phyloP scores from a whole-genome alignment of 2,888 invertebrate species.

The Ethmia dodecea region DNA sequence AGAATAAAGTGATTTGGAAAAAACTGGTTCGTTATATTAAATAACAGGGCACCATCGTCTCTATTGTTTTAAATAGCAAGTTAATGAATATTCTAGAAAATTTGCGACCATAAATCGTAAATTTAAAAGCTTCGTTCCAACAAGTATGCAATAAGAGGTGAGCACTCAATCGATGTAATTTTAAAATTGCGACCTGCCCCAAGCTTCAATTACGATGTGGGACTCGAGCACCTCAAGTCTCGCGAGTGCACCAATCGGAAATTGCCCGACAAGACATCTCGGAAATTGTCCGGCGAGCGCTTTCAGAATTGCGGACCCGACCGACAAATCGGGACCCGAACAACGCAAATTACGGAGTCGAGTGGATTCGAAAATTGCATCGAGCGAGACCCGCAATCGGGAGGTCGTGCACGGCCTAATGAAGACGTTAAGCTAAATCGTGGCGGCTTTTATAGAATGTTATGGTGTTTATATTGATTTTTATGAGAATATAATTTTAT shows the following conservation, averaged over 20 bases:
- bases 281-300: constrained; percentile 56
- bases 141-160: constrained; percentile 43
- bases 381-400: constrained; percentile 45
- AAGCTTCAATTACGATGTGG: constrained; percentile 59
- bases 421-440: constrained; percentile 70
- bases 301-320: constrained; percentile 51
- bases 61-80: constrained; percentile 50
- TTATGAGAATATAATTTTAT: constrained; percentile 65
- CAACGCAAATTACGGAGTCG: constrained; percentile 63
- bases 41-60: constrained; percentile 19
- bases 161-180: constrained; percentile 66
- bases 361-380: constrained; percentile 59
- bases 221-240: constrained; percentile 42
- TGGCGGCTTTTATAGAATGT: constrained; percentile 52
- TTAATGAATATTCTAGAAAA: constrained; percentile 39
- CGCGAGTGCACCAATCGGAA: constrained; percentile 57
- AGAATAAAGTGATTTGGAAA: background rate
- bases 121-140: constrained; percentile 44
- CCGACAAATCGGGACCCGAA: constrained; percentile 59
- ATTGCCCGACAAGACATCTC: constrained; percentile 56
- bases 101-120: constrained; percentile 41
- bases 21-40: background rate
- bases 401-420: constrained; percentile 65
- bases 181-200: constrained; percentile 67
- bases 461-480: constrained; percentile 67